Percentiles rank a stretch among this genome's conserved stretches.
Conservation (phyloP, 2,888 invertebrate genomes). For the Philopedon plagiatum region DNA sequence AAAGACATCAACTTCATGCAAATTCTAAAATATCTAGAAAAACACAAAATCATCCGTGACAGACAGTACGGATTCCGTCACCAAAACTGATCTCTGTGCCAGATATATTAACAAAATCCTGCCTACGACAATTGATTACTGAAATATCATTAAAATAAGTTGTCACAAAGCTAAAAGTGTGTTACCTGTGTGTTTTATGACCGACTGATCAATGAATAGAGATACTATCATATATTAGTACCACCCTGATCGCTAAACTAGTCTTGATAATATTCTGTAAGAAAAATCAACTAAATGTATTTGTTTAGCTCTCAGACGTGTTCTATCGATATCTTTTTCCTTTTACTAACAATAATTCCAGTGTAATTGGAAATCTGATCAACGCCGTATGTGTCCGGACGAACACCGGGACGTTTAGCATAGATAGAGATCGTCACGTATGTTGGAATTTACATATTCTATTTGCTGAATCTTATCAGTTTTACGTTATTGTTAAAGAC, state of each 20-base stretch:
- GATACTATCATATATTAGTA: too few relatives aligned
- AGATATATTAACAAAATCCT: too few relatives aligned
- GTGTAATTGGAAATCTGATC: constrained; percentile 53
- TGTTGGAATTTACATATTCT: constrained; percentile 50
- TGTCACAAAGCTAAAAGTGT: too few relatives aligned
- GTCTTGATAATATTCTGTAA: neutral
- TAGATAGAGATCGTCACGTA: constrained; percentile 53
- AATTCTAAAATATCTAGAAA: too few relatives aligned
- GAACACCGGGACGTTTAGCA: constrained; percentile 50
- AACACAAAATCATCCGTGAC: too few relatives aligned
- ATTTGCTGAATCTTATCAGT: constrained; percentile 52
- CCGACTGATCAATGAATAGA: too few relatives aligned
- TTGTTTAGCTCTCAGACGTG: constrained; percentile 30
- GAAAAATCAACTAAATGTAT: neutral
- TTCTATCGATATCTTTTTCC: constrained; percentile 39
- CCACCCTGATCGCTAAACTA: neutral
- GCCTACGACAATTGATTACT: too few relatives aligned
- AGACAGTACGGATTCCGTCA: too few relatives aligned
- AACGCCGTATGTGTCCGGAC: constrained; percentile 48
- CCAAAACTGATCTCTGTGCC: too few relatives aligned
- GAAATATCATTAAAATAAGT: too few relatives aligned
- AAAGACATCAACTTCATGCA: too few relatives aligned
- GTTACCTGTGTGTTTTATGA: too few relatives aligned
- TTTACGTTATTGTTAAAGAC: constrained; percentile 48
- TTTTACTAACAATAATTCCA: constrained; percentile 43